phyloP scores from a whole-genome alignment of 2,113 vertebrate species.

The Butorides virescens region DNA sequence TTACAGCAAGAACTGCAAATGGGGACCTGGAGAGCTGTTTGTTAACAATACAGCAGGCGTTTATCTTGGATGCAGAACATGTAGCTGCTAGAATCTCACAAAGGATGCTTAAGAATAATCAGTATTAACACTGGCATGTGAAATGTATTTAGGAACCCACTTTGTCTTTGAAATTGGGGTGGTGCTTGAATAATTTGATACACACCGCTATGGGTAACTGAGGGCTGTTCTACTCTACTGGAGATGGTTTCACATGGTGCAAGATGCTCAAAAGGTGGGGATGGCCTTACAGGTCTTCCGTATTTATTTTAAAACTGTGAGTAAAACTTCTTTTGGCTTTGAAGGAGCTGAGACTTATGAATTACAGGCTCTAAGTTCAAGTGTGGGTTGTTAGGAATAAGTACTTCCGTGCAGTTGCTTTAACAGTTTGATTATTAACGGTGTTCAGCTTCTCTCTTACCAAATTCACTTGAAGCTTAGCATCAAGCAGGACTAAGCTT shows the following conservation, averaged over 20 bases:
- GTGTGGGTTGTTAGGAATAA: not conserved
- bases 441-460: not conserved
- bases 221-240: not conserved
- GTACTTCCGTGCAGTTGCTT: not conserved
- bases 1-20: not conserved
- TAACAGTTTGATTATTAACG: not conserved
- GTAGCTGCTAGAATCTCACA: not conserved
- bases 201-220: not conserved
- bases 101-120: not conserved
- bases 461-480: not conserved
- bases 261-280: not conserved
- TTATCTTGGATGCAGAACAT: not conserved
- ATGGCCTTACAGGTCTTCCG: not conserved
- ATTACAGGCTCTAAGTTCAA: not conserved
- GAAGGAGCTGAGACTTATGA: not conserved
- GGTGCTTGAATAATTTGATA: not conserved
- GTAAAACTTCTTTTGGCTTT: not conserved
- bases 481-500: not conserved
- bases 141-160: not conserved
- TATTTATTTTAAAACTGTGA: not conserved
- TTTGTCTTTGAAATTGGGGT: not conserved
- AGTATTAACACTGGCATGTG: not conserved
- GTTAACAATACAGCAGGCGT: not conserved
- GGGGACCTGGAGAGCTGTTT: not conserved
- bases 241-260: not conserved